Conservation (phyloP, 2,797 vertebrate species). For the Zonotrichia albicollis region DNA sequence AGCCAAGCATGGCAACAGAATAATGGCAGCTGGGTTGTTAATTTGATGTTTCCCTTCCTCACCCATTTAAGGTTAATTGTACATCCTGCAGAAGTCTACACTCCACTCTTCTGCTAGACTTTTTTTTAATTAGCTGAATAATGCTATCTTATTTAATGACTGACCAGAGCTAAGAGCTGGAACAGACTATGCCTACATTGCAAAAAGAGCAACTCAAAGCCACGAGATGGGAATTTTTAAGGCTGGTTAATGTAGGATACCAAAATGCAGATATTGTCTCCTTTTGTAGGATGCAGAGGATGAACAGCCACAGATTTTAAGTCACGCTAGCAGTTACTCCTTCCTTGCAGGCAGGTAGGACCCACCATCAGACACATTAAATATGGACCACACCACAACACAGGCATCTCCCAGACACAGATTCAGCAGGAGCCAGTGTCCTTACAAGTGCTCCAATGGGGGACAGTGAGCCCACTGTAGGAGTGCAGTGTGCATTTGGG, state of each 20-base stretch:
- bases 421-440: neutral
- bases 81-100: conserved; percentile 23
- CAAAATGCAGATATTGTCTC: neutral
- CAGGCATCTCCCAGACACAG: neutral
- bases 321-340: neutral
- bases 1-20: neutral
- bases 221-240: neutral
- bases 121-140: conserved; percentile 66
- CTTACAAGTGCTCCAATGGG: too few species aligned
- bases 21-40: conserved; percentile 7
- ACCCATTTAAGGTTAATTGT: conserved; percentile 50
- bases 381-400: neutral
- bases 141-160: conserved; percentile 24
- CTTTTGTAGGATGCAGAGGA: neutral
- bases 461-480: accelerated
- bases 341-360: neutral
- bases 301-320: neutral
- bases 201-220: neutral
- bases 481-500: neutral
- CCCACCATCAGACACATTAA: neutral
- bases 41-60: conserved; percentile 50
- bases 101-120: conserved; percentile 41
- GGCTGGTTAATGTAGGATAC: neutral
- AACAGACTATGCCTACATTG: neutral
- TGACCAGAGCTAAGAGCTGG: neutral